A percentile compares a stretch with the other conserved stretches of the same genome.
Conservation (phyloP, 2,113 vertebrate species). For the Rhombomys opimus region DNA sequence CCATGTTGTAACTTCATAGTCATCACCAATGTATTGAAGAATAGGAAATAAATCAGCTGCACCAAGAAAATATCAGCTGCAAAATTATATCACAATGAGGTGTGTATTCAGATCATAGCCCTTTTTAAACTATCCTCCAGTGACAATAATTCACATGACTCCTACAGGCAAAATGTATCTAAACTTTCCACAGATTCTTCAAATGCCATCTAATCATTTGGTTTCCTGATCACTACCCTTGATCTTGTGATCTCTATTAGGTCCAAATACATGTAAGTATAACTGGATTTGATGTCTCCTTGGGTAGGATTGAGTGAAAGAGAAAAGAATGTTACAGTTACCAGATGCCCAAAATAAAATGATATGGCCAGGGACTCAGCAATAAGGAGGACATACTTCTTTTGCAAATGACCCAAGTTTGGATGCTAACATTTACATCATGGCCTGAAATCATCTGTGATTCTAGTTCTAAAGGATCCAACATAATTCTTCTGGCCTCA, state of each 20-base stretch:
- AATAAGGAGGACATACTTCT: neutral
- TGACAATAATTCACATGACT: neutral
- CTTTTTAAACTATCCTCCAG: neutral
- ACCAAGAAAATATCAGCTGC: neutral
- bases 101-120: too few relatives aligned
- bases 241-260: neutral
- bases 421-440: neutral
- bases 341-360: neutral
- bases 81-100: neutral
- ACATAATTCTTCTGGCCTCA: neutral
- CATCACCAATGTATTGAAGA: neutral
- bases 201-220: neutral
- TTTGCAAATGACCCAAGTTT: neutral
- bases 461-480: neutral
- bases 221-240: neutral
- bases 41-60: neutral
- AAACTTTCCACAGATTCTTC: neutral
- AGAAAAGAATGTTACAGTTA: neutral
- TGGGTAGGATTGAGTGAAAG: neutral
- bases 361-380: neutral
- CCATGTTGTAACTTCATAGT: neutral
- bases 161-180: neutral
- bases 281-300: neutral
- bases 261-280: neutral
- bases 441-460: neutral